Base-by-base conservation (phyloP, 2,888 invertebrate genomes). In the Formica aserva region DNA sequence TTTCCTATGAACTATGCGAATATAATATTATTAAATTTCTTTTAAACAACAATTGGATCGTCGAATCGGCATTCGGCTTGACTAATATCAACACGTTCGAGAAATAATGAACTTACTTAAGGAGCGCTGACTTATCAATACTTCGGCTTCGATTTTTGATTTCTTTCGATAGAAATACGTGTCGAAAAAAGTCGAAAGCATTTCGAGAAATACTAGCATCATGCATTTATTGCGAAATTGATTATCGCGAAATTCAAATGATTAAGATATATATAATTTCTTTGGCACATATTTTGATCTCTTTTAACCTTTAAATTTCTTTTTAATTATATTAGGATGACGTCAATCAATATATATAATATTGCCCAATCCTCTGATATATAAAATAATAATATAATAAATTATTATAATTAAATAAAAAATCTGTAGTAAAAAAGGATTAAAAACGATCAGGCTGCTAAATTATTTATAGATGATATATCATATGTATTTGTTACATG, bases 321-420 rank as follows among this genome's bases (percentile, higher is more conserved):
- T n/a, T 52, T 48, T 45, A 74, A 9, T 8, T 22, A 32, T n/a
- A 45, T 62, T 62, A 62, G 57, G 3, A 72, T n/a, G 29, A 74
- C 18, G 13, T 26, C 13, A 38, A 55, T 55, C 4, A 8, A 60
- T 74, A 60, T 4, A 41, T 41, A 15, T 45, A 45, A 45, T 45
- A 45, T 15, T 45, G 13, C 9, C 0, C 38, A 38, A 11, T 45
- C 3, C 41, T 41, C 3, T 11, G 15, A 48, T 4, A 18, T 48
- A n/a, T 48, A 48, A 13, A 48, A 48, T 48, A 48, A 48, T 48
- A 48, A 18, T 45, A 15, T 48, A 48, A 48, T 48, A 48, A 48
- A n/a, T 48, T 48, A 48, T 48, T 48, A n/a, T 18, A 48, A 48
- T 48, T 48, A 26, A 26, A 60, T 29, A 1, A 41, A 41, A 11